phyloP scores from a whole-genome alignment of 2,113 vertebrate genomes.

The Rattus rattus region DNA sequence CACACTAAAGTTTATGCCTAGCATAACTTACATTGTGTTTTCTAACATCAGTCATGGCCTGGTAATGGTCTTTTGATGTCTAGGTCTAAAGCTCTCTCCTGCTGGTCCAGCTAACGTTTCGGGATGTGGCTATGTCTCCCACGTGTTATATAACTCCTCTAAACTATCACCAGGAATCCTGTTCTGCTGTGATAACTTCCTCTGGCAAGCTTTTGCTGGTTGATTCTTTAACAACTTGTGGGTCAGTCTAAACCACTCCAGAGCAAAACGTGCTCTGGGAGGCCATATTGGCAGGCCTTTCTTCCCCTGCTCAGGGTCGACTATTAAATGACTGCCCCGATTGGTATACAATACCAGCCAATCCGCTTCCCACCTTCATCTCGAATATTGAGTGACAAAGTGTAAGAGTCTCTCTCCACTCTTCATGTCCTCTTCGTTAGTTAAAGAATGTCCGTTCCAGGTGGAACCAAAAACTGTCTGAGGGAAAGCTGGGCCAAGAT shows the following conservation, averaged over 20 bases:
- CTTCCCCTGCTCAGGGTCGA: not conserved
- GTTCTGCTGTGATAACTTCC: not conserved
- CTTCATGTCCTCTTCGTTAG: not conserved
- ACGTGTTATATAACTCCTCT: not conserved
- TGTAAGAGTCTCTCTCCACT: not conserved
- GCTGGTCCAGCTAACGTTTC: not conserved
- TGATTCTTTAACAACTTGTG: not conserved
- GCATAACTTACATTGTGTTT: not conserved
- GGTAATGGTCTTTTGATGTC: not conserved
- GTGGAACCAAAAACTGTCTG: not conserved
- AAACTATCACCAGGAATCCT: not conserved
- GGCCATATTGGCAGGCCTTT: not conserved
- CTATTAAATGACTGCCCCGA: not conserved
- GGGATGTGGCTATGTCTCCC: not conserved
- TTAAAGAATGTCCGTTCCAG: not conserved
- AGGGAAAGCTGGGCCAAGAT: not conserved
- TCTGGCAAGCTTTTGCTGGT: not conserved
- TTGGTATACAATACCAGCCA: not conserved
- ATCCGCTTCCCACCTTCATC: not conserved
- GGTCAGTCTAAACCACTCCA: not conserved
- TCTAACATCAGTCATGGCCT: not conserved
- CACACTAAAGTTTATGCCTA: not conserved
- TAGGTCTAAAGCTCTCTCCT: not conserved
- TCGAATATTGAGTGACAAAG: not conserved
- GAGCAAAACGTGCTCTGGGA: not conserved